Base-by-base conservation (phyloP, 92 coral and sea anemone species). In the Actinernus sp. region DNA sequence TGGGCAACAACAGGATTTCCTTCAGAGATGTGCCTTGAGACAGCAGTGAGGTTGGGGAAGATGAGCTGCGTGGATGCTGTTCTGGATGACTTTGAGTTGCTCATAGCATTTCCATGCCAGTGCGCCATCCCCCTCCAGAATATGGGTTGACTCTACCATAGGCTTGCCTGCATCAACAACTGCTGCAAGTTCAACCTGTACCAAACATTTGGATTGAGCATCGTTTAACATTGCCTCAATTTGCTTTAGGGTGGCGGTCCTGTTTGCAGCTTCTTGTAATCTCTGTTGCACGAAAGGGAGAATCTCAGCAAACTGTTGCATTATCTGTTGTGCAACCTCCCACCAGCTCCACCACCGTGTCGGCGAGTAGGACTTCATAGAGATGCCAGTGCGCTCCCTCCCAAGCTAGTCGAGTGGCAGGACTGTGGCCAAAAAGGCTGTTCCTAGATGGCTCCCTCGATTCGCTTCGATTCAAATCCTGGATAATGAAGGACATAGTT, bases 361-460 rank as follows among this genome's bases (percentile, higher is more conserved):
- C n/a, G n/a, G n/a, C n/a, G n/a, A n/a, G n/a, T n/a, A n/a, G n/a
- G 78, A 68, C 30, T 59, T 61, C 38, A 21, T 68, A 7, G 78
- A 51, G 29, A 50, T 68, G 54, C 85, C 85, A 1, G 71, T 78
- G 1, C 55, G 63, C 69, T 68, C 71, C 50, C 36, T 58, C 78
- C 63, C 72, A 67, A 4, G 69, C 68, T 2, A 61, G 27, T 58
- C 69, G 47, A 27, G 31, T 51, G 45, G 47, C 68, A 27, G 62
- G 71, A 61, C 85, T 78, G 37, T 78, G 85, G 58, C 55, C 33
- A 48, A 78, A 78, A 52, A 68, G n/a, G n/a, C n/a, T n/a, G n/a
- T n/a, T n/a, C n/a, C n/a, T n/a, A n/a, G n/a, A n/a, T n/a, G n/a
- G n/a, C n/a, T n/a, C n/a, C n/a, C n/a, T n/a, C n/a, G n/a, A n/a